These are phyloP conservation scores for Scolopax bukidnonensis DNA, from an alignment of 2,797 vertebrate species.

Conservation along the genomic window DNA sequence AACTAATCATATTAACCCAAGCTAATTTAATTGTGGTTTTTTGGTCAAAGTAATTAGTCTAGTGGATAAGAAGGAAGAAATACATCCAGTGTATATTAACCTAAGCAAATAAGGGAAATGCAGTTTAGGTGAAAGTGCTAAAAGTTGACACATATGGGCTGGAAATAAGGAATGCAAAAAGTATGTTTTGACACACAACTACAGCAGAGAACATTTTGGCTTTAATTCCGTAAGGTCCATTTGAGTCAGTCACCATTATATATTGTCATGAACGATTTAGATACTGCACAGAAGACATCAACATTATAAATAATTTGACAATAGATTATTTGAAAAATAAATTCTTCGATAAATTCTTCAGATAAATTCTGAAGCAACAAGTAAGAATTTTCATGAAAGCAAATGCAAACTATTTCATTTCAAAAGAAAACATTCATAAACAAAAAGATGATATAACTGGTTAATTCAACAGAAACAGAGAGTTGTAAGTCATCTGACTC, in stretches of 20 bases:
- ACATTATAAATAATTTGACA: not conserved
- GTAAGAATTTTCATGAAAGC: not conserved
- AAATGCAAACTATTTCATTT: not conserved
- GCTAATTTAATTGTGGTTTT: not conserved
- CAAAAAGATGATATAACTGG: not conserved
- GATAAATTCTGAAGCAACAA: not conserved
- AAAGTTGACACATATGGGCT: not conserved
- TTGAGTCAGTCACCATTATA: not conserved
- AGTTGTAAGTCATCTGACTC: not conserved
- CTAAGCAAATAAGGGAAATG: not conserved
- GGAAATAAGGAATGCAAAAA: not conserved
- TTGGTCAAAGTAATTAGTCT: not conserved
- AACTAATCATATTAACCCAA: conserved; percentile 20
- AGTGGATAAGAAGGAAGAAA: conserved; percentile 3
- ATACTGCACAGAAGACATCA: not conserved
- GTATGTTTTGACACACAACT: not conserved
- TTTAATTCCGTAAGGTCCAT: not conserved
- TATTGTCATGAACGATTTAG: not conserved
- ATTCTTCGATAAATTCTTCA: not conserved
- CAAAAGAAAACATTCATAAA: not conserved
- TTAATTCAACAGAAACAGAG: not conserved
- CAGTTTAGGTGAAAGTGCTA: not conserved
- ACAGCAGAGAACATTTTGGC: not conserved
- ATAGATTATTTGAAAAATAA: not conserved
- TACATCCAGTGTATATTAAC: not conserved